Evolutionary conservation across 2,888 invertebrate species (phyloP).

Genomic region (Pantelozetes paolii): DNA sequence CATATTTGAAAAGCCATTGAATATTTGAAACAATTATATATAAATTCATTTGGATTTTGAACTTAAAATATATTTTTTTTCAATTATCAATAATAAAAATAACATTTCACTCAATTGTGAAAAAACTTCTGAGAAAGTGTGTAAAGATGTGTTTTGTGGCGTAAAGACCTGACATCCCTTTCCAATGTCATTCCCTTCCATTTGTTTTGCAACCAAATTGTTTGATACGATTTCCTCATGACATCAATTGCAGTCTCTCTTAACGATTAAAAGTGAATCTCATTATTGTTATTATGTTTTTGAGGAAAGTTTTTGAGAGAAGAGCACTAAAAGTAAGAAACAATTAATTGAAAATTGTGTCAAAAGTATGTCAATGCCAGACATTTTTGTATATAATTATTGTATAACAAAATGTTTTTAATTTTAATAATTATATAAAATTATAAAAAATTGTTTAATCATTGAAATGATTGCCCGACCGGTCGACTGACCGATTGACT

Average conservation of each 20-base stretch:
- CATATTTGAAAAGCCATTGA: too few species aligned
- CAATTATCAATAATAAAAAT: too few species aligned
- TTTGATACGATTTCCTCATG: slow-evolving; percentile 27
- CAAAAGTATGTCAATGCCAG: slow-evolving; percentile 26
- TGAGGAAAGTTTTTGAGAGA: slow-evolving; percentile 26
- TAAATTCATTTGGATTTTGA: too few species aligned
- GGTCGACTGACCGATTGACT: too few species aligned
- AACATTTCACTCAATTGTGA: too few species aligned
- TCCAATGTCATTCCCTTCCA: background rate
- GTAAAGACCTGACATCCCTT: background rate
- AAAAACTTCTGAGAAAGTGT: too few species aligned
- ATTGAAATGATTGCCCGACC: too few species aligned
- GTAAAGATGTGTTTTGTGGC: too few species aligned
- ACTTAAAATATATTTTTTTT: too few species aligned
- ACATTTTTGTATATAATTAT: background rate
- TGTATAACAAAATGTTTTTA: background rate
- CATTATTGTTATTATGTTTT: background rate
- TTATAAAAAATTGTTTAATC: too few species aligned
- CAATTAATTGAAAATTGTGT: background rate
- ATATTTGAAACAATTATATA: too few species aligned
- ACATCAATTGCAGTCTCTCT: background rate
- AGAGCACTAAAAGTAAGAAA: background rate
- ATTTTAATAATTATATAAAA: too few species aligned
- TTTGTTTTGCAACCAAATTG: background rate
- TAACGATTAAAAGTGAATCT: slow-evolving; percentile 20